Evolutionary conservation across 35 echinoderm and acorn worm species (phyloP), one percentile per base, ranked within the genome.

Genomic region (Lytechinus pictus): DNA sequence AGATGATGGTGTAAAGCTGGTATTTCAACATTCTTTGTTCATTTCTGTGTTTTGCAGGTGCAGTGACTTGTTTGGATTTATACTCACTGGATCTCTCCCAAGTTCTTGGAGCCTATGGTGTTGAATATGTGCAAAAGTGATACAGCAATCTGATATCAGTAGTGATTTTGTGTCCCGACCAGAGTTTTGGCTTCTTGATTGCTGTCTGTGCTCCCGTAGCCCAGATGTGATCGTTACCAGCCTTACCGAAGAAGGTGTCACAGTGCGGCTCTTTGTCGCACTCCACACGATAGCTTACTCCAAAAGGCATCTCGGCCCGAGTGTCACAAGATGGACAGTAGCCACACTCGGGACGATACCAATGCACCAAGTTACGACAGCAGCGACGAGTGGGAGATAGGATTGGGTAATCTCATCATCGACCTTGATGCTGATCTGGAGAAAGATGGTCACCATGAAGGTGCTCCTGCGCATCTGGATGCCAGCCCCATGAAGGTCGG

Each of bases 351-450:
- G 92, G 92, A 93, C 54, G 92, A 93, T 54, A 93, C 92, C 53
- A 93, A 93, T 57, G 92, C 92, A 93, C 92, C 92, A 19, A 93
- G 92, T 93, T 99, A 99, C 92, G 98, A 99, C 57, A 99, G 98
- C 94, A 95, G 98, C 89, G 98, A 99, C 94, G 98, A 99, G 96
- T 99, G 98, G 98, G 97, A 99, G 95, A 99, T 99, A 60, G 98
- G 98, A 89, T 95, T 99, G 52, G 98, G 98, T 66, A 97, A 98
- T 92, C 95, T 99, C 28, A 98, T 99, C 91, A 99, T 99, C 61
- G 98, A 99, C 91, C 98, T 99, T 60, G 98, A 99, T 61, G 98
- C 98, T 53, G 98, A 99, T 54, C 92, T 99, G 53, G 98, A 99
- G 96, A 99, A 99, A 89, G 98, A 99, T 52, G 96, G 96, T 54